Conservation (phyloP, 2,113 vertebrate genomes). For the Saiga tatarica region DNA sequence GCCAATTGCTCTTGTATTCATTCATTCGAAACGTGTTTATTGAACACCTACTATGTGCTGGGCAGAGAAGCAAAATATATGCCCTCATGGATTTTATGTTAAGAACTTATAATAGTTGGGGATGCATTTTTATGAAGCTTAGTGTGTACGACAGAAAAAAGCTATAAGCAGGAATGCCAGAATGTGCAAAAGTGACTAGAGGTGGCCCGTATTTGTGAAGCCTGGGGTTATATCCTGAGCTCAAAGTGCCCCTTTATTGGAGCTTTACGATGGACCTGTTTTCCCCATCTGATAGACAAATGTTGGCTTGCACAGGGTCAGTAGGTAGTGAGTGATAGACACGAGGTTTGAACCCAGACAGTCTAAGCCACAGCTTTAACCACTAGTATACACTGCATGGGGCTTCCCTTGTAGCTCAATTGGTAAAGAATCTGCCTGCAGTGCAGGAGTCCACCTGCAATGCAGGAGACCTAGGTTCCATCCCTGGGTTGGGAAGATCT, state of each 20-base stretch:
- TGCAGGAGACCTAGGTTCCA: neutral
- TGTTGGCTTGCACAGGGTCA: neutral
- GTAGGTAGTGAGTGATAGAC: neutral
- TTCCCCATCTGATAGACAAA: neutral
- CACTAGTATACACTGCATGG: neutral
- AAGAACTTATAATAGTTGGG: neutral
- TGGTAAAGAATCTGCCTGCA: neutral
- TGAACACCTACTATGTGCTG: neutral
- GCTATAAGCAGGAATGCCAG: neutral
- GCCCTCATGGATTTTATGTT: neutral
- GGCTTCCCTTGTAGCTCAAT: neutral
- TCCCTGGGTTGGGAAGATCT: neutral
- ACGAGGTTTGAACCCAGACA: neutral
- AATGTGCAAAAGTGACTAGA: neutral
- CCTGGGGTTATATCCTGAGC: neutral
- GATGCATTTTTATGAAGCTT: neutral
- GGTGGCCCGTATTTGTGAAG: neutral
- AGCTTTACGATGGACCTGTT: neutral
- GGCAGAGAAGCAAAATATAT: neutral
- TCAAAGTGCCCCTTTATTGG: neutral
- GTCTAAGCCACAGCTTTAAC: neutral
- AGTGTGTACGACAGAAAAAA: neutral
- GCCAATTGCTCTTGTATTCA: neutral
- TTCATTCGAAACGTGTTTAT: neutral
- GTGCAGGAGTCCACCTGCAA: neutral